A percentile compares a stretch with the other conserved stretches of the same genome.
Evolutionary conservation across 2,888 invertebrate genomes (phyloP).

Genomic region (Hesperia comma): DNA sequence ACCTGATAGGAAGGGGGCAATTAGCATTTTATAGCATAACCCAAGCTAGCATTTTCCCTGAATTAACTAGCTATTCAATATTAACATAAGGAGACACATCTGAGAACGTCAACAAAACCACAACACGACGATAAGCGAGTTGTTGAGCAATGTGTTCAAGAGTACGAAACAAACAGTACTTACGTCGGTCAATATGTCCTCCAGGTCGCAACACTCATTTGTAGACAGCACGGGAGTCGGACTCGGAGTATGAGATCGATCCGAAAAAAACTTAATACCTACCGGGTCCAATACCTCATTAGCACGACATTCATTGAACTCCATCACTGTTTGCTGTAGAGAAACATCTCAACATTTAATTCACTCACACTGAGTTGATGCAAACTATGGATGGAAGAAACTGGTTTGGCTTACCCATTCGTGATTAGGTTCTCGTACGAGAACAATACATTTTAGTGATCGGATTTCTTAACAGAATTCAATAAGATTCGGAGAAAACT

Average conservation of each 20-base stretch:
- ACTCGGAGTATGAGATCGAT: constrained; percentile 67
- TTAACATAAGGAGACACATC: constrained; percentile 13
- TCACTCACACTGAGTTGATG: constrained; percentile 50
- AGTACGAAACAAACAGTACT: constrained; percentile 50
- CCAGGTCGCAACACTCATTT: constrained; percentile 75
- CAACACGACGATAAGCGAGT: constrained; percentile 11
- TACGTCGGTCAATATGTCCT: constrained; percentile 82
- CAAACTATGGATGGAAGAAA: constrained; percentile 46
- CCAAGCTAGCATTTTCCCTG: no score
- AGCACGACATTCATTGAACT: constrained; percentile 75
- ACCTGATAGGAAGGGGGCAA: constrained; percentile 20
- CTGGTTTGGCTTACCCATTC: constrained; percentile 71
- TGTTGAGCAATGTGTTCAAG: constrained; percentile 23
- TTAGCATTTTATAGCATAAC: no score
- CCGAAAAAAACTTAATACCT: constrained; percentile 68
- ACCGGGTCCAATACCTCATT: constrained; percentile 74
- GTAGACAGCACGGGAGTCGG: constrained; percentile 71
- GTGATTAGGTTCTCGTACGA: constrained; percentile 78
- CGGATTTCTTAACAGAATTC: constrained; percentile 38
- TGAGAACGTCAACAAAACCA: constrained; percentile 10
- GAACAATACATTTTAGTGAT: constrained; percentile 73
- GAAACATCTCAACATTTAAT: constrained; percentile 60
- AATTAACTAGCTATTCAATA: constrained; percentile 16
- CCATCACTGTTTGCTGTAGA: constrained; percentile 79
- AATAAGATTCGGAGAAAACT: constrained; percentile 24